phyloP scores from a whole-genome alignment of 2,113 vertebrate genomes.

The Nannospalax galili region DNA sequence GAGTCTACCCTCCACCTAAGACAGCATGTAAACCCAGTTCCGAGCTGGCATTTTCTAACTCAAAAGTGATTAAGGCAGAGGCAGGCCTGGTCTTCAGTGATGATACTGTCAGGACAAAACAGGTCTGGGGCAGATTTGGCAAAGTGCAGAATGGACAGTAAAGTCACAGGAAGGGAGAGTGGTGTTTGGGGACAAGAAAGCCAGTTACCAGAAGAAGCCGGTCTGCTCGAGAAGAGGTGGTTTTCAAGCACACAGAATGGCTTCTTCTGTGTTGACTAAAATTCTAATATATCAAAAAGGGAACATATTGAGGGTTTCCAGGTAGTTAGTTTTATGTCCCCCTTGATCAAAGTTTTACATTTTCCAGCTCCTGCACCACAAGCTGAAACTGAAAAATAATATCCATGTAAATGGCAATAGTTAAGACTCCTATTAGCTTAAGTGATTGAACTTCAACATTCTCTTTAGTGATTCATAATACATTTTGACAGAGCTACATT shows the following conservation, averaged over 20 bases:
- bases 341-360: conserved; percentile 44
- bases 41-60: neutral
- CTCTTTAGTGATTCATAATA: conserved; percentile 52
- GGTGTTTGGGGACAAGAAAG: conserved; percentile 17
- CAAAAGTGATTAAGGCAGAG: neutral
- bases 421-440: conserved; percentile 57
- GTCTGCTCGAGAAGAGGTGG: neutral
- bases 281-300: conserved; percentile 19
- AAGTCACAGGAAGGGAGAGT: neutral
- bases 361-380: neutral
- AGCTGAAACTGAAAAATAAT: conserved; percentile 59
- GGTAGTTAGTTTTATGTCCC: conserved; percentile 60
- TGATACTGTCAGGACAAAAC: neutral
- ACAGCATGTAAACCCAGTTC: neutral
- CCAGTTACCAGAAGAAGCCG: conserved; percentile 36
- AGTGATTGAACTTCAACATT: conserved; percentile 53
- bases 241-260: neutral
- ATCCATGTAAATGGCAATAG: neutral
- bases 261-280: conserved; percentile 31
- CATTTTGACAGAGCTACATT: conserved; percentile 21
- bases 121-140: conserved; percentile 51
- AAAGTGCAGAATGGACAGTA: conserved; percentile 47
- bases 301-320: conserved; percentile 44
- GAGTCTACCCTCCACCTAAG: neutral
- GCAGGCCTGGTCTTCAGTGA: neutral